phyloP scores from a whole-genome alignment of 2,888 invertebrate genomes.

The Orthosia gothica region DNA sequence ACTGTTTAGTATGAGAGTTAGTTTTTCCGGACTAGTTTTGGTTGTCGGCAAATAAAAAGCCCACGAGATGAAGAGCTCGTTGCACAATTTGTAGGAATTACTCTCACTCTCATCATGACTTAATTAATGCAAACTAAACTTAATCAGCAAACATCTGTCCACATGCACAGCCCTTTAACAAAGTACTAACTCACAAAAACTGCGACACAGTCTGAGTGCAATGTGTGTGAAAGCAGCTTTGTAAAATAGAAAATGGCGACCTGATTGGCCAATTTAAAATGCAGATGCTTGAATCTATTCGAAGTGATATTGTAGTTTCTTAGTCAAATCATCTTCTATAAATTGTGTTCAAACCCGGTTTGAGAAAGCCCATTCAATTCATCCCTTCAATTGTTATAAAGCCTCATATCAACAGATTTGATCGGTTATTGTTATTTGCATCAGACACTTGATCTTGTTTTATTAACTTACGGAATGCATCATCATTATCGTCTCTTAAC shows the following conservation, averaged over 20 bases:
- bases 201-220: neutral
- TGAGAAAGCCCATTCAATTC: neutral
- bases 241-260: neutral
- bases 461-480: too few relatives aligned
- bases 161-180: neutral
- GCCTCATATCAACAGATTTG: too few relatives aligned
- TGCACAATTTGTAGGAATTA: neutral
- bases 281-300: neutral
- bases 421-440: neutral
- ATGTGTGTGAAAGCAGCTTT: neutral
- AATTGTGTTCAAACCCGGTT: too few relatives aligned
- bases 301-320: neutral
- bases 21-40: neutral
- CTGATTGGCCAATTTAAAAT: neutral
- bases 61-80: neutral
- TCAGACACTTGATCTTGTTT: too few relatives aligned
- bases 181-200: neutral
- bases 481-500: too few relatives aligned
- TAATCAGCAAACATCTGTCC: slow-evolving; percentile 30
- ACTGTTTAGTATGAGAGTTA: too few relatives aligned
- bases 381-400: neutral
- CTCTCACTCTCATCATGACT: neutral
- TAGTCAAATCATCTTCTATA: neutral
- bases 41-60: neutral
- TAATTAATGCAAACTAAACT: neutral